Evolutionary conservation across 2,797 vertebrate species (phyloP).

Genomic region (Myripristis jacobus): DNA sequence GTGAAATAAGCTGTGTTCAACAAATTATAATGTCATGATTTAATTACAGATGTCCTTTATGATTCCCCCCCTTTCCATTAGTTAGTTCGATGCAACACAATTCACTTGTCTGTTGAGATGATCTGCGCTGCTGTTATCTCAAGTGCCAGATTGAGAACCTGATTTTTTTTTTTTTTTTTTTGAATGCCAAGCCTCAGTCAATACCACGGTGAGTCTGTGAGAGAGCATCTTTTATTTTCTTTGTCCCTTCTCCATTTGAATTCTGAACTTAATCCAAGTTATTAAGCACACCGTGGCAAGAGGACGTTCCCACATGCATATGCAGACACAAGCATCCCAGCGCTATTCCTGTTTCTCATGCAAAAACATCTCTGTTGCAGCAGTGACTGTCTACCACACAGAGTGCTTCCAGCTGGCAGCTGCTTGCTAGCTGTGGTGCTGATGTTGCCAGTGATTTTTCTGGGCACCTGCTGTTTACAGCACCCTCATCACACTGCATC

Average conservation of each 20-base stretch:
- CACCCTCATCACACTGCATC: background rate
- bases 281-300: background rate
- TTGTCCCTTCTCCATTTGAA: background rate
- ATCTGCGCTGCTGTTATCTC: no score
- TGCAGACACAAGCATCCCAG: background rate
- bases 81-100: no score
- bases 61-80: no score
- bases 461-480: slow-evolving; percentile 16
- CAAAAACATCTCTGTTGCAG: background rate
- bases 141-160: background rate
- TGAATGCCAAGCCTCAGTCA: background rate
- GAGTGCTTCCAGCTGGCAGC: slow-evolving; percentile 11
- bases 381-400: background rate
- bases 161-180: background rate
- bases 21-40: no score
- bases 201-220: background rate
- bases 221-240: background rate
- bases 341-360: background rate
- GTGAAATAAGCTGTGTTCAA: no score
- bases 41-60: no score
- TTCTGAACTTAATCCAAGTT: background rate
- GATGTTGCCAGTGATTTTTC: background rate
- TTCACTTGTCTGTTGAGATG: no score
- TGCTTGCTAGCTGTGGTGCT: background rate
- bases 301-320: background rate